Percentiles rank a stretch among this genome's conserved stretches.
phyloP scores from a whole-genome alignment of 2,113 vertebrate species.

The Lepus americanus region DNA sequence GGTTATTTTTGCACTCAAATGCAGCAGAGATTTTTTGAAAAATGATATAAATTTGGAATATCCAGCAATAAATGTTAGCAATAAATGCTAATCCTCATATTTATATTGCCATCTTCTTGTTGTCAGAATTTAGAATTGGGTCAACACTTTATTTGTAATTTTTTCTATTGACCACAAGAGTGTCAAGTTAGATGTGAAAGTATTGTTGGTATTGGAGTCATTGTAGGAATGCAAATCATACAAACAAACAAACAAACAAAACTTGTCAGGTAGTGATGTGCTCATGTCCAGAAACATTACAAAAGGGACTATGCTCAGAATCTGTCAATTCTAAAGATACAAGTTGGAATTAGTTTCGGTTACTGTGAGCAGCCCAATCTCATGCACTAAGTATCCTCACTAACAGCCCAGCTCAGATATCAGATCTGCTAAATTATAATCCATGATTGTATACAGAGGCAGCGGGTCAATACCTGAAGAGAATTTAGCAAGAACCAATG shows the following conservation, averaged over 20 bases:
- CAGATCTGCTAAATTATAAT: constrained; percentile 62
- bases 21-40: neutral
- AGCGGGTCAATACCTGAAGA: constrained; percentile 69
- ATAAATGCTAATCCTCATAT: neutral
- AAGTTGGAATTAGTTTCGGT: neutral
- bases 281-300: neutral
- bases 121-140: neutral
- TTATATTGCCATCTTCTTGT: neutral
- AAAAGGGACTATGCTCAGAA: neutral
- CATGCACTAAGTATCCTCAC: constrained; percentile 46
- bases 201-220: neutral
- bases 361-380: constrained; percentile 19
- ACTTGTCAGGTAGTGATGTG: neutral
- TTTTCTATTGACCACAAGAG: neutral
- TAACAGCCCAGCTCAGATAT: neutral
- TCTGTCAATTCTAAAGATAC: neutral
- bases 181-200: neutral
- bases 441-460: neutral
- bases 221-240: neutral
- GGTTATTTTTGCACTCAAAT: neutral
- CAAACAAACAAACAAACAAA: neutral
- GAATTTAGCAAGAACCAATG: constrained; percentile 39
- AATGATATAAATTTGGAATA: neutral
- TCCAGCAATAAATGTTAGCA: neutral
- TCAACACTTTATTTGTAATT: neutral